Evolutionary conservation across 2,797 vertebrate species (phyloP).

Genomic region (Heterohyrax brucei): DNA sequence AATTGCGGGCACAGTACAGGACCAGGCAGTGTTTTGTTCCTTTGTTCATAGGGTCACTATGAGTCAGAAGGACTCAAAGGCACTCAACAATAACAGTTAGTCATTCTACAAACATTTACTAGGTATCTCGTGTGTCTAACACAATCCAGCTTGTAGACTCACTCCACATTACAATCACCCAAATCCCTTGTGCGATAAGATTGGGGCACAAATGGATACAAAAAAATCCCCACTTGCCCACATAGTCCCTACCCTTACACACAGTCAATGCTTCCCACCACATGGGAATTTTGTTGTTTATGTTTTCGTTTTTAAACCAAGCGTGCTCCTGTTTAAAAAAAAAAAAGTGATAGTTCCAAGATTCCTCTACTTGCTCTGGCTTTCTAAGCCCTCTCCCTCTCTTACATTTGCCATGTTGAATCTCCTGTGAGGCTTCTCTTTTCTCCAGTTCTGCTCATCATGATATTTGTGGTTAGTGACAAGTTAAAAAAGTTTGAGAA

Average conservation of each 20-base stretch:
- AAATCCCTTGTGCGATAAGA: too few relatives aligned
- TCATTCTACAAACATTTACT: constrained; percentile 46
- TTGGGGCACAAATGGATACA: too few relatives aligned
- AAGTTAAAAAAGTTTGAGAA: constrained; percentile 38
- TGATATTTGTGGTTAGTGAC: constrained; percentile 36
- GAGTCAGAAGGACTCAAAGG: too few relatives aligned
- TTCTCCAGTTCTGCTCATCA: constrained; percentile 7
- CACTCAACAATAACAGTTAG: background rate
- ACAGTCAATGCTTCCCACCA: background rate
- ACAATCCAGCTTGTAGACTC: background rate
- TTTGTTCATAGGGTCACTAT: too few relatives aligned
- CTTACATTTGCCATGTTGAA: constrained; percentile 14
- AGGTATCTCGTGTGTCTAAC: background rate
- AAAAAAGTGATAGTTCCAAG: constrained; percentile 13
- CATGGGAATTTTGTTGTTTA: background rate
- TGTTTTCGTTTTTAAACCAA: constrained; percentile 33
- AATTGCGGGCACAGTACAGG: too few relatives aligned
- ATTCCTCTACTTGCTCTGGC: constrained; percentile 40
- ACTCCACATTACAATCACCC: too few relatives aligned
- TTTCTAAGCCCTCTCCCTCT: constrained; percentile 5
- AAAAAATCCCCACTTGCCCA: too few relatives aligned
- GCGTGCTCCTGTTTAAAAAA: background rate
- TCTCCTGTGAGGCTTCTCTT: background rate
- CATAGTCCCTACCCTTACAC: background rate
- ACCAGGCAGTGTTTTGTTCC: too few relatives aligned